Percentiles rank a stretch among this genome's conserved stretches.
phyloP scores from a whole-genome alignment of 2,888 invertebrate genomes.

The Dasysyrphus albostriatus region DNA sequence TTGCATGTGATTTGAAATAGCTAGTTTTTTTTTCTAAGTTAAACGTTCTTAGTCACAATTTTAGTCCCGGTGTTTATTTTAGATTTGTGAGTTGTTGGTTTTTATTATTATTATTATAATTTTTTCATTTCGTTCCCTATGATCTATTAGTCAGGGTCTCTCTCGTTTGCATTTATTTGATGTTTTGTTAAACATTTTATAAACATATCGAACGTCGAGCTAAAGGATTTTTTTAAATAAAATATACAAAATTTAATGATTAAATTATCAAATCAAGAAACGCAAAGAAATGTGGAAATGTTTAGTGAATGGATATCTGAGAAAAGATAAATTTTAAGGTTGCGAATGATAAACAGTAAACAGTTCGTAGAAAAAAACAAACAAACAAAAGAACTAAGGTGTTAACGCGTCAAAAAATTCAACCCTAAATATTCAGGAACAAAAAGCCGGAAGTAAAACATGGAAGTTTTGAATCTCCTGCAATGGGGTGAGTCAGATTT shows the following conservation, averaged over 20 bases:
- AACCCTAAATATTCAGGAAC: background rate
- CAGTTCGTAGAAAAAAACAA: background rate
- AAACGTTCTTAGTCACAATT: slow-evolving; percentile 65
- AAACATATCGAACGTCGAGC: slow-evolving; percentile 1
- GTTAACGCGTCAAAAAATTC: background rate
- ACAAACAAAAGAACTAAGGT: background rate
- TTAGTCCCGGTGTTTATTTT: slow-evolving; percentile 62
- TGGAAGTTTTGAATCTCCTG: slow-evolving; percentile 8
- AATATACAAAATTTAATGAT: background rate
- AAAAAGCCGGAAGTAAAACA: background rate
- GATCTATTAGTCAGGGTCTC: slow-evolving; percentile 27
- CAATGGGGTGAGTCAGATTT: slow-evolving; percentile 14
- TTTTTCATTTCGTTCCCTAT: slow-evolving; percentile 27
- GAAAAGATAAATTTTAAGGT: background rate
- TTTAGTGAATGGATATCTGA: background rate
- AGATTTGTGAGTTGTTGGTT: slow-evolving; percentile 45
- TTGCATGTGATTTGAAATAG: slow-evolving; percentile 58
- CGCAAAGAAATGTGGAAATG: background rate
- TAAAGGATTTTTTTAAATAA: background rate
- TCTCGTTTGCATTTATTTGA: slow-evolving; percentile 23
- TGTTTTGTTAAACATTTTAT: slow-evolving; percentile 30
- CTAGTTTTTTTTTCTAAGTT: slow-evolving; percentile 43
- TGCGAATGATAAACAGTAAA: background rate
- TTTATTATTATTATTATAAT: slow-evolving; percentile 28
- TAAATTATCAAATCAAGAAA: background rate